phyloP scores from a whole-genome alignment of 2,888 invertebrate species.

The Lycia hirtaria region DNA sequence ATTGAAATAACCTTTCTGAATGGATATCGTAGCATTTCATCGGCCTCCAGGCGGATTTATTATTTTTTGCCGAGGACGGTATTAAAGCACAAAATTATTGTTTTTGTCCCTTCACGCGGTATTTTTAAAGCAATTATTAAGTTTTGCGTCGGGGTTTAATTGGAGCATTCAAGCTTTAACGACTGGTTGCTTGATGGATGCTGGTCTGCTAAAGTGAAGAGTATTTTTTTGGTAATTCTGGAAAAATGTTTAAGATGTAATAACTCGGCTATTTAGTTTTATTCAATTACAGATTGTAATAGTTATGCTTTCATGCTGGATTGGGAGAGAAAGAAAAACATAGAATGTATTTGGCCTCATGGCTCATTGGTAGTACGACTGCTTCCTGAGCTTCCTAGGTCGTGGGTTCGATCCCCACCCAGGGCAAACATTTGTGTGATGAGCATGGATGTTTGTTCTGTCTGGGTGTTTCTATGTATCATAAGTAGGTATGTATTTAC shows the following conservation, averaged over 20 bases:
- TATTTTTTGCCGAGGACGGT: conserved; percentile 78
- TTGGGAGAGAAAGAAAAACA: background rate
- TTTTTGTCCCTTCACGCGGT: conserved; percentile 81
- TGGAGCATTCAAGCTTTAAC: conserved; percentile 79
- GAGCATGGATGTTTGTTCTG: too few relatives aligned
- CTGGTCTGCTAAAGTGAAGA: conserved; percentile 52
- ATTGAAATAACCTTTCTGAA: conserved; percentile 83
- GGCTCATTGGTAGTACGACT: too few relatives aligned
- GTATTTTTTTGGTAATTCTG: conserved; percentile 38
- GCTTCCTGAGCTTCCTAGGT: too few relatives aligned
- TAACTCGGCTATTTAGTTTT: background rate
- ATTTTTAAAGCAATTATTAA: conserved; percentile 84
- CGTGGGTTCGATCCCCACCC: too few relatives aligned
- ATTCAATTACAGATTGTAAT: background rate
- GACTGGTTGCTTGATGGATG: conserved; percentile 60
- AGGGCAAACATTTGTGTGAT: too few relatives aligned
- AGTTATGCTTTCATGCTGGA: background rate
- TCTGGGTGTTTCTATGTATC: too few relatives aligned
- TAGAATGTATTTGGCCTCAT: too few relatives aligned
- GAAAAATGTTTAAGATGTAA: conserved; percentile 36
- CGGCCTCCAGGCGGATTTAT: conserved; percentile 77
- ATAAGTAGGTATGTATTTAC: too few relatives aligned
- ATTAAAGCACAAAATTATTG: conserved; percentile 83
- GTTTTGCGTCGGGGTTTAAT: conserved; percentile 79
- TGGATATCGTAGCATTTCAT: conserved; percentile 81